Conservation (phyloP, 2,113 vertebrate species). For the Cairina moschata region DNA sequence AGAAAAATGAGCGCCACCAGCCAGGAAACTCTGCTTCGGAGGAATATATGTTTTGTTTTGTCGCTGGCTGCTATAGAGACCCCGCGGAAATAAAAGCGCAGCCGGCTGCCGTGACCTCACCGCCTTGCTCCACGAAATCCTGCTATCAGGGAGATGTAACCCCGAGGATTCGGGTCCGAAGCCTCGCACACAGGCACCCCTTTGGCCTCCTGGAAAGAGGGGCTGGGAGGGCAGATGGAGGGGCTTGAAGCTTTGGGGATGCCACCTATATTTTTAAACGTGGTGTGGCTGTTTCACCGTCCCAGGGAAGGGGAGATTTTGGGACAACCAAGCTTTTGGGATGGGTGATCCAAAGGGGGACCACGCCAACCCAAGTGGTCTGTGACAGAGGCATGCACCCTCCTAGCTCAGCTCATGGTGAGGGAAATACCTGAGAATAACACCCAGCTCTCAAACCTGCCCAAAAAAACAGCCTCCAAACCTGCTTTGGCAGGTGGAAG, state of each 20-base stretch:
- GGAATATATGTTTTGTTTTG: slow-evolving; percentile 39
- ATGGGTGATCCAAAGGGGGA: background rate
- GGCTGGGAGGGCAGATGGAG: background rate
- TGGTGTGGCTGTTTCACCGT: background rate
- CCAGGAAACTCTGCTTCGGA: slow-evolving; percentile 52
- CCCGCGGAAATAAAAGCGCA: background rate
- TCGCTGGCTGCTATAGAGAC: slow-evolving; percentile 50
- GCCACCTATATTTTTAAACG: background rate
- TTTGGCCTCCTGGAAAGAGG: accelerated
- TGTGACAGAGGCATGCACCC: background rate
- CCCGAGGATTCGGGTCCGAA: accelerated
- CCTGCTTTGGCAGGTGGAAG: too few relatives aligned
- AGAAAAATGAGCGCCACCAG: slow-evolving; percentile 10
- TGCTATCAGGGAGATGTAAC: background rate
- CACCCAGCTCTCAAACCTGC: background rate
- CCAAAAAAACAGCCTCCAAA: background rate
- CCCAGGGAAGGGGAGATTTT: background rate
- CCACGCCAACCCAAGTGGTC: accelerated
- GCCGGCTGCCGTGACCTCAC: slow-evolving; percentile 28
- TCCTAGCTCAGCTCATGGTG: background rate
- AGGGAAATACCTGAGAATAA: background rate
- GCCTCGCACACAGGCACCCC: background rate
- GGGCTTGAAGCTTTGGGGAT: too few relatives aligned
- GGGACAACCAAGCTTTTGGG: background rate
- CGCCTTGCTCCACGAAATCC: background rate